These are phyloP conservation scores for Amphiprion clarkii DNA, from an alignment of 2,797 vertebrate species.

Conservation along the genomic window DNA sequence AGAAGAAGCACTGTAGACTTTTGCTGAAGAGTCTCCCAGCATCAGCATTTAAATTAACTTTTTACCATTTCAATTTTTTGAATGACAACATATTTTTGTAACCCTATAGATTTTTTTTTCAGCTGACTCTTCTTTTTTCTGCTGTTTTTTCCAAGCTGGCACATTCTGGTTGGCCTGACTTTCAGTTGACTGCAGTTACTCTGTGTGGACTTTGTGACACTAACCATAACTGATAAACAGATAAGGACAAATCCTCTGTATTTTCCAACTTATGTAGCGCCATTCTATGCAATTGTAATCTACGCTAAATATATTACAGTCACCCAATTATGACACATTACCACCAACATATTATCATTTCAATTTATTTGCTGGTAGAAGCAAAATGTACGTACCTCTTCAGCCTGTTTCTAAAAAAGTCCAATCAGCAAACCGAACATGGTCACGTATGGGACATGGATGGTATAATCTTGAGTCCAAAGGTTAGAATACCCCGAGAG, in stretches of 20 bases:
- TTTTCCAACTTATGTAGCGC: not conserved
- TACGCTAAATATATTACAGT: too few relatives aligned
- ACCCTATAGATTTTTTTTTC: not conserved
- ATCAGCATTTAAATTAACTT: slow-evolving; percentile 3
- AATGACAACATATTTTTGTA: not conserved
- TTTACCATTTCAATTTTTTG: not conserved
- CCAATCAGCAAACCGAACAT: not conserved
- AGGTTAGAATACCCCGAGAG: not conserved
- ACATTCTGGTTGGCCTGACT: slow-evolving; percentile 4
- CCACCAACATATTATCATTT: too few relatives aligned
- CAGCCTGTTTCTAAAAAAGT: not conserved
- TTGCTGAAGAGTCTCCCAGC: not conserved
- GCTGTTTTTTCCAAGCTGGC: not conserved
- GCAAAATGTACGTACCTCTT: not conserved
- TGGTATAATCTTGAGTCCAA: not conserved
- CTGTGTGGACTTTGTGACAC: not conserved
- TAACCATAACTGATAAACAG: not conserved
- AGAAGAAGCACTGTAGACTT: not conserved
- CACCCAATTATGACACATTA: too few relatives aligned
- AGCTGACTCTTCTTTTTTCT: not conserved
- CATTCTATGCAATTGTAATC: not conserved
- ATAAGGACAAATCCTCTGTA: not conserved
- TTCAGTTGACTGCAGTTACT: slow-evolving; percentile 14
- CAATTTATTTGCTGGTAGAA: too few relatives aligned
- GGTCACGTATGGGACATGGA: not conserved